These are phyloP conservation scores for Epinotia brunnichana DNA, from an alignment of 2,888 invertebrate genomes.

Conservation along the genomic window DNA sequence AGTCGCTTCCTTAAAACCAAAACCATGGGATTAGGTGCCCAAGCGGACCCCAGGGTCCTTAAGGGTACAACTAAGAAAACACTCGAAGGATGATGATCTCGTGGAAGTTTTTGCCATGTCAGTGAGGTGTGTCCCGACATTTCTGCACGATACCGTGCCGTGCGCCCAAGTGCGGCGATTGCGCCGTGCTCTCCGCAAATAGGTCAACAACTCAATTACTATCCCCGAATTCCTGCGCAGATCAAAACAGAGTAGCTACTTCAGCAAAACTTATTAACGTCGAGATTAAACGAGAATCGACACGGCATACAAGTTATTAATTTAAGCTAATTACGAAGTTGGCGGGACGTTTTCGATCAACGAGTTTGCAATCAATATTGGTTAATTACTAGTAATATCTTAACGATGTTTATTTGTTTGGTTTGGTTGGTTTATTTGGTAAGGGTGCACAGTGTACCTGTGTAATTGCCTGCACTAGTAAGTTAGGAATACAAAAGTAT, in stretches of 20 bases:
- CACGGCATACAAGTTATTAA: no score
- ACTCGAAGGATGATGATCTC: no score
- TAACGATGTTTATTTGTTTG: neutral
- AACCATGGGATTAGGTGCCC: no score
- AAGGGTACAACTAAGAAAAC: no score
- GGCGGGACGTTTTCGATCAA: neutral
- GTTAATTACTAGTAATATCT: conserved; percentile 6
- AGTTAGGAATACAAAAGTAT: no score
- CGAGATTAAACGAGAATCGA: neutral
- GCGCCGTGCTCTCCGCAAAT: conserved; percentile 42
- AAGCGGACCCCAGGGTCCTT: no score
- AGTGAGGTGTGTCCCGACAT: neutral
- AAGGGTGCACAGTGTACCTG: no score
- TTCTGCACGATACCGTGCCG: neutral
- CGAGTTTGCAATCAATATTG: neutral
- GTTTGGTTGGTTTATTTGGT: no score
- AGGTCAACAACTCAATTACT: conserved; percentile 52
- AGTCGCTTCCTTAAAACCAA: no score
- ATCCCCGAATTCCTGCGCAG: conserved; percentile 35
- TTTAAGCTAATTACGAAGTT: neutral
- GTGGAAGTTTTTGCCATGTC: no score
- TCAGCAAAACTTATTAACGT: neutral
- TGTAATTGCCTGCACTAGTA: no score
- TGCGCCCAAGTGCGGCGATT: conserved; percentile 18
- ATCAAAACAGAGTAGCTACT: neutral